phyloP scores from a whole-genome alignment of 2,797 vertebrate species.

The Phoeniculus purpureus region DNA sequence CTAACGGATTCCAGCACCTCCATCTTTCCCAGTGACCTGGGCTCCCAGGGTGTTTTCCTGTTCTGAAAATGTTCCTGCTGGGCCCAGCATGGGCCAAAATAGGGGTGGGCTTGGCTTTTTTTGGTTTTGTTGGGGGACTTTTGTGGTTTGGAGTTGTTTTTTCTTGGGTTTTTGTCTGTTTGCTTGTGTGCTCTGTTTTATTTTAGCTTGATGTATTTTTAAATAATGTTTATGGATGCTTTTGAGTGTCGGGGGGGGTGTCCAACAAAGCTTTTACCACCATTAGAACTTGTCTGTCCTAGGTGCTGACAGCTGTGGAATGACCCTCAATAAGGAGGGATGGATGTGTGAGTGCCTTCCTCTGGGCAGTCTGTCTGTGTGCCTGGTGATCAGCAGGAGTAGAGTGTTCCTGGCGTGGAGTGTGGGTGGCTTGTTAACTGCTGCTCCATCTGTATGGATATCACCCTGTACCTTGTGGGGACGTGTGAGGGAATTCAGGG shows the following conservation, averaged over 20 bases:
- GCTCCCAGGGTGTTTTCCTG: fast-evolving
- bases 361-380: fast-evolving
- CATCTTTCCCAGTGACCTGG: not conserved
- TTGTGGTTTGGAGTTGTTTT: not conserved
- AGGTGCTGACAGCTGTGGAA: not conserved
- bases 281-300: not conserved
- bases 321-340: not conserved
- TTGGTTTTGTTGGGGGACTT: not conserved
- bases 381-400: not conserved
- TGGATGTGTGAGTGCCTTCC: fast-evolving
- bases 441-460: fast-evolving
- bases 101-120: fast-evolving
- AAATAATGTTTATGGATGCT: fast-evolving
- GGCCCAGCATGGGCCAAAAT: not conserved
- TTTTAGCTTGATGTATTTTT: not conserved
- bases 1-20: not conserved
- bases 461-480: fast-evolving
- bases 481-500: fast-evolving
- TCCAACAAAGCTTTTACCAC: not conserved
- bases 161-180: too few relatives aligned
- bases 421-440: not conserved
- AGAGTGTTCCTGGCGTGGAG: fast-evolving
- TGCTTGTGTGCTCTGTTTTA: too few relatives aligned
- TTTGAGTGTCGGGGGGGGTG: not conserved
- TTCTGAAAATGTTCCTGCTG: not conserved